phyloP scores from a whole-genome alignment of 2,888 invertebrate genomes.

The Clostera curtula region DNA sequence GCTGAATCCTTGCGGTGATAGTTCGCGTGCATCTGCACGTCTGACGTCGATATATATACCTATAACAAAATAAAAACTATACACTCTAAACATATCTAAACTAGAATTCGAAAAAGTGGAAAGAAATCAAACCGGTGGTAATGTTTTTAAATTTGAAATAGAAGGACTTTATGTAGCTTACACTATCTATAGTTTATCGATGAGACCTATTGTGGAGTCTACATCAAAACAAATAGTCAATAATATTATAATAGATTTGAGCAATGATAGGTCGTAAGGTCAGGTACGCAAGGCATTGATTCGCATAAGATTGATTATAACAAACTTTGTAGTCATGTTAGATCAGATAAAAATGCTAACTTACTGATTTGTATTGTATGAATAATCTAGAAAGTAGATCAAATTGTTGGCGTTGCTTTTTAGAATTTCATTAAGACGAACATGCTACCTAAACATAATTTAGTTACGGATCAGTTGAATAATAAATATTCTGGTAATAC shows the following conservation, averaged over 20 bases:
- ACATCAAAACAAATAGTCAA: constrained; percentile 4
- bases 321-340: neutral
- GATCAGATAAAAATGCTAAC: constrained; percentile 1
- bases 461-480: neutral
- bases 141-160: too few relatives aligned
- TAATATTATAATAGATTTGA: neutral
- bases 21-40: constrained; percentile 99
- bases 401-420: too few relatives aligned
- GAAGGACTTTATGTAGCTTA: neutral
- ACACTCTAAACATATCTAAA: too few relatives aligned
- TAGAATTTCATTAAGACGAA: neutral
- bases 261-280: constrained; percentile 1
- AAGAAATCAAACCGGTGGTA: too few relatives aligned
- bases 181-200: neutral
- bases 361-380: constrained; percentile 1
- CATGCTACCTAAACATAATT: neutral
- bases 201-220: neutral
- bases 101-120: too few relatives aligned
- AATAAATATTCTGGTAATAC: too few relatives aligned
- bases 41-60: constrained; percentile 98
- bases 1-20: constrained; percentile 98
- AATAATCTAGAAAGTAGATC: constrained; percentile 3
- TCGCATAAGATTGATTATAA: constrained; percentile 1
- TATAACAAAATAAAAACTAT: constrained; percentile 20
- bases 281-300: neutral